A percentile compares a stretch with the other conserved stretches of the same genome.
phyloP scores from a whole-genome alignment of 2,797 vertebrate species.

The Rachycentron canadum region DNA sequence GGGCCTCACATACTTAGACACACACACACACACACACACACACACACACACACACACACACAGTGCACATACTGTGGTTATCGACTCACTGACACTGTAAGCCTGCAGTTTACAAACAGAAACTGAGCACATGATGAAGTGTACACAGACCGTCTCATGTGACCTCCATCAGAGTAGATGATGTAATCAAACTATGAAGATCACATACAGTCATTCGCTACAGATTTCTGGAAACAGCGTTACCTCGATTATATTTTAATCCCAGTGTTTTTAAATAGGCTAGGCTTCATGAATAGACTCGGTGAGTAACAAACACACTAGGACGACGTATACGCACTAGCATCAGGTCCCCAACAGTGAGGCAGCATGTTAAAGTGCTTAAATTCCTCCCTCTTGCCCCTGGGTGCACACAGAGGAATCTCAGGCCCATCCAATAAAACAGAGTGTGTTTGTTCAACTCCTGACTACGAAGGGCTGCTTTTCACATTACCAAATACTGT shows the following conservation, averaged over 20 bases:
- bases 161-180: conserved; percentile 36
- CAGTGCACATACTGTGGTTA: conserved; percentile 18
- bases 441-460: conserved; percentile 77
- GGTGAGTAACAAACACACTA: not conserved
- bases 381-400: conserved; percentile 43
- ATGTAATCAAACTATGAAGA: not conserved
- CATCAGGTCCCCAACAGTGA: conserved; percentile 32
- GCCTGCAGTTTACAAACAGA: conserved; percentile 65
- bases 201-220: not conserved
- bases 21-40: conserved; percentile 16
- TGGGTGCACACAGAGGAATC: conserved; percentile 54
- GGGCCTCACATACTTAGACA: conserved; percentile 3
- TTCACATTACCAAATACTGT: conserved; percentile 83
- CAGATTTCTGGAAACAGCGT: not conserved
- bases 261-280: not conserved
- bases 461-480: conserved; percentile 74
- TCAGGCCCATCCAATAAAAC: conserved; percentile 70
- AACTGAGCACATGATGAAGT: conserved; percentile 54
- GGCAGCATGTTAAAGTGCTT: conserved; percentile 59
- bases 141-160: conserved; percentile 39
- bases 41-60: conserved; percentile 12
- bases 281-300: not conserved
- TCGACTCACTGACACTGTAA: conserved; percentile 58
- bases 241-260: not conserved
- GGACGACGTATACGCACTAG: not conserved